These are phyloP conservation scores for Lasaia peninsularis DNA, from an alignment of 1,140 invertebrate genomes.

Conservation along the genomic window DNA sequence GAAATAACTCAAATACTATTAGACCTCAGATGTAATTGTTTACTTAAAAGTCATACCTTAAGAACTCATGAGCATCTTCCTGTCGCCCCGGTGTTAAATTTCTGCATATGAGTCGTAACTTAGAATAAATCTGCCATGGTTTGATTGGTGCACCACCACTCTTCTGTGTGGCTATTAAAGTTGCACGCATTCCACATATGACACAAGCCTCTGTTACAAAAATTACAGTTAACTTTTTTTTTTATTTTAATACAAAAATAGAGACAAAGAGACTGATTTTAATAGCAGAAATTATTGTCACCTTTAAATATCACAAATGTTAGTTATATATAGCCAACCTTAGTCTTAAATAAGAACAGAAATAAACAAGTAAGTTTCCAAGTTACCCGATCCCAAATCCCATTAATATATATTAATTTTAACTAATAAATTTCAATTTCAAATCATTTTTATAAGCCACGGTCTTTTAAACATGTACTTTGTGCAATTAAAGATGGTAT, in stretches of 20 bases:
- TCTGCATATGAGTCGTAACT: slow-evolving; percentile 88
- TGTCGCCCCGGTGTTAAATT: slow-evolving; percentile 93
- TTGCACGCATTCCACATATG: slow-evolving; percentile 90
- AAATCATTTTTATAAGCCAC: too few relatives aligned
- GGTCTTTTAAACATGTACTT: too few relatives aligned
- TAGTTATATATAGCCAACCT: background rate
- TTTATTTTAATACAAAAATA: background rate
- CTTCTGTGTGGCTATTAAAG: slow-evolving; percentile 83
- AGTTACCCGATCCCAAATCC: too few relatives aligned
- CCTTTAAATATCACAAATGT: background rate
- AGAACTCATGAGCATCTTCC: slow-evolving; percentile 98
- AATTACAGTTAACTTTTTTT: background rate
- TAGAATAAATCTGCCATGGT: slow-evolving; percentile 83
- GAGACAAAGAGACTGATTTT: background rate
- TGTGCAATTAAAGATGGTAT: too few relatives aligned
- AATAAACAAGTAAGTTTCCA: too few relatives aligned
- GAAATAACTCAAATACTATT: too few relatives aligned
- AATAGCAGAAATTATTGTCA: background rate
- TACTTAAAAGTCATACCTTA: slow-evolving; percentile 40
- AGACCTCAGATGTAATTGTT: background rate
- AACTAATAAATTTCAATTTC: too few relatives aligned
- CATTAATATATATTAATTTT: too few relatives aligned
- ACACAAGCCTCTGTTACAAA: slow-evolving; percentile 82
- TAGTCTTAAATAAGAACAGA: background rate
- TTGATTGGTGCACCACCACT: slow-evolving; percentile 82